These are phyloP conservation scores for Urosaurus nigricauda DNA, from an alignment of 2,797 vertebrate genomes.

Conservation along the genomic window DNA sequence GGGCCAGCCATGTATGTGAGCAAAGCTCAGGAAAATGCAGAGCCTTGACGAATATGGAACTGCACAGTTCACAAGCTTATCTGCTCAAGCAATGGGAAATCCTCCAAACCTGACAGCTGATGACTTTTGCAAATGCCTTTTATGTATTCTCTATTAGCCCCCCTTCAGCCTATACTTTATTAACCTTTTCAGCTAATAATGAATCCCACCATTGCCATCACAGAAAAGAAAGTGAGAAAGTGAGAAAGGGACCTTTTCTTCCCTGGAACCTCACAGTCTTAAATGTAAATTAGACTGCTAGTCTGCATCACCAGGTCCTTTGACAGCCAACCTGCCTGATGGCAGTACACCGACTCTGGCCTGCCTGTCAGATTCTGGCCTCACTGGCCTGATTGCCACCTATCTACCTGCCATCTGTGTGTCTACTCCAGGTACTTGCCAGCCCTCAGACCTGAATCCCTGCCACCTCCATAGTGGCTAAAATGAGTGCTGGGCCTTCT, in stretches of 20 bases:
- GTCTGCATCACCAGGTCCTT: background rate
- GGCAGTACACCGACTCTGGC: background rate
- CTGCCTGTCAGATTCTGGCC: background rate
- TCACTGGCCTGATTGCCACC: background rate
- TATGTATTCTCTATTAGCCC: background rate
- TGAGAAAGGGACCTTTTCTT: background rate
- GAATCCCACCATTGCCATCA: background rate
- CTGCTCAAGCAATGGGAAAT: background rate
- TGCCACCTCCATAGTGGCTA: slow-evolving; percentile 8
- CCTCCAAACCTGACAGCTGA: background rate
- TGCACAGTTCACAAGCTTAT: background rate
- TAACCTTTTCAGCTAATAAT: background rate
- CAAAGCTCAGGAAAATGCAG: background rate
- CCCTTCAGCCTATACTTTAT: background rate
- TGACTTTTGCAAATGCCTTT: background rate
- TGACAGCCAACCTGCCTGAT: background rate
- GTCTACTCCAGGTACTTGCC: background rate
- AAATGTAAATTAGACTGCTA: slow-evolving; percentile 8
- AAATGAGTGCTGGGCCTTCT: slow-evolving; percentile 1
- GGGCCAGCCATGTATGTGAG: background rate
- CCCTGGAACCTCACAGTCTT: background rate
- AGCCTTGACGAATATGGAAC: background rate
- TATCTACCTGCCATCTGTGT: slow-evolving; percentile 3
- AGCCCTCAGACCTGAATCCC: background rate
- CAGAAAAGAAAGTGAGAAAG: background rate